A percentile compares a stretch with the other conserved stretches of the same genome.
Evolutionary conservation across 2,888 invertebrate genomes (phyloP).

Genomic region (Hypolimnas misippus): DNA sequence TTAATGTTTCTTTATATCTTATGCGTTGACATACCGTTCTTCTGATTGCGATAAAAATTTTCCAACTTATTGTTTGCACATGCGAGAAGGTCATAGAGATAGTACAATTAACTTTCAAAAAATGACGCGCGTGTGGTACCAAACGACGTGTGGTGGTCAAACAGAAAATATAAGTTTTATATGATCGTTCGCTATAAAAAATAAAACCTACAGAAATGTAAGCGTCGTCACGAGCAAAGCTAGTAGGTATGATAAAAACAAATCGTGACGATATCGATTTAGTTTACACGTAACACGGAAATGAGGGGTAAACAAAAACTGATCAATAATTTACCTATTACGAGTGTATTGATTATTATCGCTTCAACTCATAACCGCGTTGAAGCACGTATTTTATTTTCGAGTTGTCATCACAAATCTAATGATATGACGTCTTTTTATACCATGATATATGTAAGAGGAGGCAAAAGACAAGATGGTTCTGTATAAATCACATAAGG

Average conservation of each 20-base stretch:
- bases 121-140: too few relatives aligned
- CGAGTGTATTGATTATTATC: background rate
- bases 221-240: too few relatives aligned
- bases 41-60: too few relatives aligned
- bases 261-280: background rate
- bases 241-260: background rate
- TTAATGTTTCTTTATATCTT: too few relatives aligned
- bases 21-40: too few relatives aligned
- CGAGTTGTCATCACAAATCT: slow-evolving; percentile 20
- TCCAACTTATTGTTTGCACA: too few relatives aligned
- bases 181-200: too few relatives aligned
- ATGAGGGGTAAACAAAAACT: background rate
- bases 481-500: slow-evolving; percentile 35
- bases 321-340: background rate
- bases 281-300: background rate
- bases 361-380: background rate
- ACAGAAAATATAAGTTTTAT: too few relatives aligned
- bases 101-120: too few relatives aligned
- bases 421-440: slow-evolving; percentile 28
- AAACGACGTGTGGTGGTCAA: too few relatives aligned
- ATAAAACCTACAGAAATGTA: too few relatives aligned
- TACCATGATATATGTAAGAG: slow-evolving; percentile 26
- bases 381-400: slow-evolving; percentile 18
- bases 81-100: too few relatives aligned
- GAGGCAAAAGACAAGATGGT: slow-evolving; percentile 33